phyloP scores from a whole-genome alignment of 2,888 invertebrate genomes.

The Neuroscelio doddi region DNA sequence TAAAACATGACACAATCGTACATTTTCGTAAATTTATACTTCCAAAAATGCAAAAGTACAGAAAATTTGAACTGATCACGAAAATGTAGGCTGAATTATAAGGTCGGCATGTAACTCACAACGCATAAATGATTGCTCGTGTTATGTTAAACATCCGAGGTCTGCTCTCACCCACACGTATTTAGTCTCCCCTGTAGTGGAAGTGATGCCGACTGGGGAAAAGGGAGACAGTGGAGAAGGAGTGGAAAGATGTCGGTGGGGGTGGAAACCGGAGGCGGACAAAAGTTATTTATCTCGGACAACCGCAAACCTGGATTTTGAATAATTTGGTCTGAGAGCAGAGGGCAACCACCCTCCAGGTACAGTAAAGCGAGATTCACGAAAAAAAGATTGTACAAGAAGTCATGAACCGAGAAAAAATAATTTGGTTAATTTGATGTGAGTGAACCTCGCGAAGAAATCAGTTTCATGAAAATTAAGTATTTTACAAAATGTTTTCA shows the following conservation, averaged over 20 bases:
- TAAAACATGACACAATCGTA: not conserved
- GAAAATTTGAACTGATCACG: not conserved
- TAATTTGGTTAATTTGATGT: constrained; percentile 43
- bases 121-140: constrained; percentile 71
- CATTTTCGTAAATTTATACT: constrained; percentile 6
- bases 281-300: constrained; percentile 69
- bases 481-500: constrained; percentile 40
- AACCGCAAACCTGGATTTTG: constrained; percentile 67
- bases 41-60: constrained; percentile 1
- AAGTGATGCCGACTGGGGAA: constrained; percentile 52
- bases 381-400: constrained; percentile 26
- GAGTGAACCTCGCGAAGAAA: constrained; percentile 39
- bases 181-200: constrained; percentile 51
- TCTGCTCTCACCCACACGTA: constrained; percentile 62
- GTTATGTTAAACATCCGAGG: constrained; percentile 70
- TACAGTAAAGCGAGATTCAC: constrained; percentile 38
- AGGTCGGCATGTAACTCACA: constrained; percentile 67
- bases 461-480: constrained; percentile 45
- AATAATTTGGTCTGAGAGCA: constrained; percentile 62
- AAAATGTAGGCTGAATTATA: constrained; percentile 70
- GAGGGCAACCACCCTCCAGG: constrained; percentile 54
- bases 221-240: constrained; percentile 49
- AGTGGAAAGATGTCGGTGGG: constrained; percentile 47
- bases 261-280: constrained; percentile 54
- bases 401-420: constrained; percentile 40